Evolutionary conservation across 1,140 invertebrate genomes (phyloP).

Genomic region (Platorchestia sp.): DNA sequence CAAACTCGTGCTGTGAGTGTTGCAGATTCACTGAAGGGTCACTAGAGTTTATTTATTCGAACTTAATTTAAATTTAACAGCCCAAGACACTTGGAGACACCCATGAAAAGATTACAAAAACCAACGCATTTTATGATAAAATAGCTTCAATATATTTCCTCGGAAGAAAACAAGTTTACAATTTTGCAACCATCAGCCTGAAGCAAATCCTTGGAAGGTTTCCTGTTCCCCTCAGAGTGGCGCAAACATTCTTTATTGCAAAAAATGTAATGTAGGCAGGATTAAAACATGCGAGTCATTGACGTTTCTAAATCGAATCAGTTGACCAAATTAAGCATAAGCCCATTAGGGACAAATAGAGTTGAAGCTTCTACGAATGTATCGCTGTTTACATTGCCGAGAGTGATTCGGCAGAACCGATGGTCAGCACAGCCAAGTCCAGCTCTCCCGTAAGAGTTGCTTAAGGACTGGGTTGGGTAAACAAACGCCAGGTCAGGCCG

Average conservation of each 20-base stretch:
- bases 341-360: conserved; percentile 30
- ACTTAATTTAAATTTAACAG: too few relatives aligned
- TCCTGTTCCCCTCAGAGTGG: not conserved
- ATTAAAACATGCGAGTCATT: not conserved
- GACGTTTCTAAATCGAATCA: not conserved
- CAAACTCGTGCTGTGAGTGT: too few relatives aligned
- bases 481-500: conserved; percentile 16
- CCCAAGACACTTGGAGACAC: not conserved
- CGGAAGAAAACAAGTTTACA: not conserved
- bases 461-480: not conserved
- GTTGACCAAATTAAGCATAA: conserved; percentile 42
- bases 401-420: conserved; percentile 20
- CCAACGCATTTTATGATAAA: not conserved
- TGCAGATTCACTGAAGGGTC: too few relatives aligned
- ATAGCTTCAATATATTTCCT: not conserved
- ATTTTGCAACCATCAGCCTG: not conserved
- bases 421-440: not conserved
- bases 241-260: not conserved
- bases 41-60: too few relatives aligned
- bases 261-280: not conserved
- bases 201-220: not conserved
- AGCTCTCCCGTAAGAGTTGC: not conserved
- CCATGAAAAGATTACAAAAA: not conserved
- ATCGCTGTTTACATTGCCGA: conserved; percentile 12
- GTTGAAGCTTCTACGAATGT: conserved; percentile 10